phyloP scores from a whole-genome alignment of 2,888 invertebrate genomes.

The Andrena bicolor region DNA sequence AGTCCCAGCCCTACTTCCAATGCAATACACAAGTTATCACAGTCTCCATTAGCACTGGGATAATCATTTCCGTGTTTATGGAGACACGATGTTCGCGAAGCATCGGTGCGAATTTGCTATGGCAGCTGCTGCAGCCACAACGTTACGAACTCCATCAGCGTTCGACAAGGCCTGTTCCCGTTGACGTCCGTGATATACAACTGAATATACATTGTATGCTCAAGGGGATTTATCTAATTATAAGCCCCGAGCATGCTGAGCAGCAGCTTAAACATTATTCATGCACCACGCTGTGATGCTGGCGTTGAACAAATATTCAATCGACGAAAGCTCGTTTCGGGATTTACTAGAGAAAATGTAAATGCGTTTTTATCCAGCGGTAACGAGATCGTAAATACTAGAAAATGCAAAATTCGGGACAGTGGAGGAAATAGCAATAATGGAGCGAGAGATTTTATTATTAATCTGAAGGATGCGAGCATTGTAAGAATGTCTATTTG shows the following conservation, averaged over 20 bases:
- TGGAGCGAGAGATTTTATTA: no score
- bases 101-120: neutral
- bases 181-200: conserved; percentile 24
- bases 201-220: conserved; percentile 21
- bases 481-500: no score
- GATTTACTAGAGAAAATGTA: neutral
- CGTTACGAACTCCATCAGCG: neutral
- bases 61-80: neutral
- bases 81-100: neutral
- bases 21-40: neutral
- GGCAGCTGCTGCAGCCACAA: neutral
- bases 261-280: conserved; percentile 19
- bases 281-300: neutral
- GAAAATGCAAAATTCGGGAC: neutral
- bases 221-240: conserved; percentile 45
- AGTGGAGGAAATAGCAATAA: no score
- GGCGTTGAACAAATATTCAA: conserved; percentile 18
- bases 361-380: neutral
- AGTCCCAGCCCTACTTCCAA: no score
- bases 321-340: neutral
- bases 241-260: conserved; percentile 12
- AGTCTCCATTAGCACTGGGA: neutral
- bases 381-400: neutral
- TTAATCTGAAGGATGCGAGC: no score
- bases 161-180: conserved; percentile 7